These are phyloP conservation scores for Hippocampus barbouri DNA, from an alignment of 2,113 vertebrate genomes.

Conservation along the genomic window DNA sequence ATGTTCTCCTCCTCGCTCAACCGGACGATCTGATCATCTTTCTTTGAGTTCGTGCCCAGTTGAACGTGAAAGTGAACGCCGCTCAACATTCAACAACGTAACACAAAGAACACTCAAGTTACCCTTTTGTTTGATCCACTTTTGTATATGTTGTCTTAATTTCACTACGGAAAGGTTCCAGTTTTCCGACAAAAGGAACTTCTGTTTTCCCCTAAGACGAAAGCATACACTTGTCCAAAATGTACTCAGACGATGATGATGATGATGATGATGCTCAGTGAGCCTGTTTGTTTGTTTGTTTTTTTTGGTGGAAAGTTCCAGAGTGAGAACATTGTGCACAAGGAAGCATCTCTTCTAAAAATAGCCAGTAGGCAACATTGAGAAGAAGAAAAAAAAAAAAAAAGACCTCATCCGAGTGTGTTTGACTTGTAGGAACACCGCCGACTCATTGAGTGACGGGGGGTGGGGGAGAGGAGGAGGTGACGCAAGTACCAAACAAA, in stretches of 20 bases:
- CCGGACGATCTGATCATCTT: not conserved
- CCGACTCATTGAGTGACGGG: not conserved
- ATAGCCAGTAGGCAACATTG: not conserved
- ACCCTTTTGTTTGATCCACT: too few species aligned
- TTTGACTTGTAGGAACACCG: constrained; percentile 1
- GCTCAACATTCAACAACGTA: too few species aligned
- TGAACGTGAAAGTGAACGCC: too few species aligned
- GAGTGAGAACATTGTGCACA: not conserved
- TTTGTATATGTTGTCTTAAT: not conserved
- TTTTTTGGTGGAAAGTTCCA: constrained; percentile 4
- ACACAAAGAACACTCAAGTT: too few species aligned
- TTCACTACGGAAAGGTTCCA: not conserved
- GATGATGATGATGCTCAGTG: not conserved
- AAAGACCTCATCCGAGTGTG: not conserved
- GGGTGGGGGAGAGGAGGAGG: not conserved
- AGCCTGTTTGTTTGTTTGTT: not conserved
- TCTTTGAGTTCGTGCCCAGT: not conserved
- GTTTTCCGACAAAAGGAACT: not conserved
- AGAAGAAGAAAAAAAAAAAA: not conserved
- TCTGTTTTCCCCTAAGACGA: not conserved
- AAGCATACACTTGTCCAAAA: not conserved
- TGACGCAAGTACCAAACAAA: constrained; percentile 14
- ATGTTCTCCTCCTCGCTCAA: not conserved
- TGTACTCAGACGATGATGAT: not conserved
- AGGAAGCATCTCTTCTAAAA: not conserved